Conservation (phyloP, 2,888 invertebrate species). For the Anthrax anthrax region DNA sequence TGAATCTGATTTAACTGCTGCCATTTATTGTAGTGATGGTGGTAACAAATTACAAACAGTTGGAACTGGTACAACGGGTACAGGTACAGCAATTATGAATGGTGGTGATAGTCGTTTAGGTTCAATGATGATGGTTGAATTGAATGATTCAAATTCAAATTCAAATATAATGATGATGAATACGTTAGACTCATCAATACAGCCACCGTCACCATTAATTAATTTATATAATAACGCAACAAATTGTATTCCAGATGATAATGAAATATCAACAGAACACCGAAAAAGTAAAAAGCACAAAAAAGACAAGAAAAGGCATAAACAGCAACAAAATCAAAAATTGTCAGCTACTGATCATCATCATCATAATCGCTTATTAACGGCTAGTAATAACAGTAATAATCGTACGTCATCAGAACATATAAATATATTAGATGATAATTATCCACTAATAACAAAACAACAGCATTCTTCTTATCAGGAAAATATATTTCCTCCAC, state of each 20-base stretch:
- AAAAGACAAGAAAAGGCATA: conserved; percentile 11
- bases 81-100: background rate
- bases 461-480: background rate
- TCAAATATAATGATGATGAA: conserved; percentile 16
- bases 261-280: conserved; percentile 5
- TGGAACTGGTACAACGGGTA: too few relatives aligned
- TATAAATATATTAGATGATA: background rate
- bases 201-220: background rate
- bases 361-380: background rate
- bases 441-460: background rate
- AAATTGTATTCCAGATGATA: background rate
- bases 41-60: background rate
- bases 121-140: conserved; percentile 19
- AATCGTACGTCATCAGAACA: background rate
- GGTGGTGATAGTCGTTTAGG: background rate
- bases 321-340: conserved; percentile 1
- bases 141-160: conserved; percentile 22
- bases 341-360: background rate
- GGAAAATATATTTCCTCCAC: conserved; percentile 8
- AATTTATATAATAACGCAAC: background rate
- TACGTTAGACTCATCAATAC: background rate
- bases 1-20: background rate
- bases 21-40: background rate
- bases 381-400: background rate
- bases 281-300: conserved; percentile 12